phyloP scores from a whole-genome alignment of 37 sponge, comb jelly and placozoan species.

The Corticium candelabrum region DNA sequence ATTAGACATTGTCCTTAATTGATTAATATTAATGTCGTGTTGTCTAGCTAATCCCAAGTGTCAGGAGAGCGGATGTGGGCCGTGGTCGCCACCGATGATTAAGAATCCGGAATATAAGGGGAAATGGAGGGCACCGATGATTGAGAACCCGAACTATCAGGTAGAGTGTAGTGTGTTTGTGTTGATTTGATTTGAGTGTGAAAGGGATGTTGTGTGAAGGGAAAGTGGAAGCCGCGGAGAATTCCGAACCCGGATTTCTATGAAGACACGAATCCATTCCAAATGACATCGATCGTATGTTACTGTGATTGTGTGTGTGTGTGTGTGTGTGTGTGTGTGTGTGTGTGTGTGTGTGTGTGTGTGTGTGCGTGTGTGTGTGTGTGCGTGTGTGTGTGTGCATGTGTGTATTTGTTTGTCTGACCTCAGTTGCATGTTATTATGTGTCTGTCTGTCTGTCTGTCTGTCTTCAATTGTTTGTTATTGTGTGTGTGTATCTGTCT shows the following conservation, averaged over 20 bases:
- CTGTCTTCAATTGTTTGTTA: no score
- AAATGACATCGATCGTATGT: conserved; percentile 47
- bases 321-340: neutral
- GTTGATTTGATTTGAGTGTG: conserved; percentile 6
- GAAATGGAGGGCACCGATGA: conserved; percentile 88
- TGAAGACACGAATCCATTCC: conserved; percentile 72
- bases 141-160: conserved; percentile 89
- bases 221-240: conserved; percentile 74
- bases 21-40: conserved; percentile 5
- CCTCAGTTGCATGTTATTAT: neutral
- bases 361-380: neutral
- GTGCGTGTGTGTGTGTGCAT: neutral
- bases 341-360: neutral
- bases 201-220: conserved; percentile 32
- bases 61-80: conserved; percentile 84
- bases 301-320: no score
- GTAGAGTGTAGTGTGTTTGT: conserved; percentile 18
- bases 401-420: neutral
- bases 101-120: conserved; percentile 93
- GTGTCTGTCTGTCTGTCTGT: neutral
- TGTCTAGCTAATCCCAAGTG: conserved; percentile 85
- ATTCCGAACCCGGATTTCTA: conserved; percentile 88
- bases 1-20: neutral
- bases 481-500: no score
- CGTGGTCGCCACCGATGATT: conserved; percentile 79